phyloP scores from a whole-genome alignment of 2,888 invertebrate species.

The Limnephilus rhombicus region DNA sequence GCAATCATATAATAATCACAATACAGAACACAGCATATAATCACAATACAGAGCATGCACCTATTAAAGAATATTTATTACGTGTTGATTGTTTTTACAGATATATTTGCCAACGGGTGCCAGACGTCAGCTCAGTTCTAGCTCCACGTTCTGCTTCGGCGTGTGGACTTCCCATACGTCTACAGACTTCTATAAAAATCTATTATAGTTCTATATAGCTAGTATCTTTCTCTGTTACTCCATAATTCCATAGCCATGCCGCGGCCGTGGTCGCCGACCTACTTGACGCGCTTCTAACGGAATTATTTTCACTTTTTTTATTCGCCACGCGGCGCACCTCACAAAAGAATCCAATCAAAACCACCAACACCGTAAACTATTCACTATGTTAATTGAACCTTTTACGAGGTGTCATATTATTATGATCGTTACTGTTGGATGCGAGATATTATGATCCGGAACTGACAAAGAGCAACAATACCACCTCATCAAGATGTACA shows the following conservation, averaged over 20 bases:
- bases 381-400: neutral
- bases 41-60: neutral
- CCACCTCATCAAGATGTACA: neutral
- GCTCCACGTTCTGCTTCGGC: neutral
- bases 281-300: constrained; percentile 31
- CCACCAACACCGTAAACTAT: neutral
- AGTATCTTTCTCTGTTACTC: neutral
- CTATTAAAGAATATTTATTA: neutral
- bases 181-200: neutral
- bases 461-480: neutral
- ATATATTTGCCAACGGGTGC: neutral
- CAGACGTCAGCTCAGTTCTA: neutral
- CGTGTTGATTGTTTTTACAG: neutral
- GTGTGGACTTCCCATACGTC: neutral
- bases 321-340: neutral
- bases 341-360: neutral
- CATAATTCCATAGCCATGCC: neutral
- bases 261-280: constrained; percentile 18
- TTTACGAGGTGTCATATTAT: neutral
- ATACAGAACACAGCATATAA: neutral
- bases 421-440: neutral
- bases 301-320: constrained; percentile 26
- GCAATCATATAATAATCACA: neutral
- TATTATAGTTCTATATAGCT: neutral
- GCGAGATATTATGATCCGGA: neutral